phyloP scores from a whole-genome alignment of 1,140 invertebrate genomes.

The Proctacanthus coquilletti region DNA sequence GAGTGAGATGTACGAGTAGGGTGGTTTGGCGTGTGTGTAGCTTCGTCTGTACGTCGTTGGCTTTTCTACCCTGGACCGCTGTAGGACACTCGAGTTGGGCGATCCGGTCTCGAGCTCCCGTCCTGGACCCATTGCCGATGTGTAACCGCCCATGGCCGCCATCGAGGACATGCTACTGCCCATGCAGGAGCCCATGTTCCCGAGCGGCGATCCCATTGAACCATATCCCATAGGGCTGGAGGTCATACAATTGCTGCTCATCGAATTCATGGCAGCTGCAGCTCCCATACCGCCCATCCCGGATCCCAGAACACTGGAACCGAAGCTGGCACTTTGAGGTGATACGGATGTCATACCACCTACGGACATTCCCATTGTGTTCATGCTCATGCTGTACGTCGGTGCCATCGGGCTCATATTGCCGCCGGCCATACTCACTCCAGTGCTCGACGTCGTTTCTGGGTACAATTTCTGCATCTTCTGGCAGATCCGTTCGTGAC shows the following conservation, averaged over 20 bases:
- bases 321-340: slow-evolving; percentile 42
- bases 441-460: slow-evolving; percentile 29
- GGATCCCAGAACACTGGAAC: slow-evolving; percentile 40
- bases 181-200: slow-evolving; percentile 60
- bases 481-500: slow-evolving; percentile 28
- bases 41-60: slow-evolving; percentile 65
- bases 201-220: slow-evolving; percentile 50
- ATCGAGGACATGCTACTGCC: slow-evolving; percentile 33
- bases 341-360: slow-evolving; percentile 48
- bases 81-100: slow-evolving; percentile 53
- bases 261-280: slow-evolving; percentile 34
- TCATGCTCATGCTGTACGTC: slow-evolving; percentile 52
- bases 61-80: slow-evolving; percentile 66
- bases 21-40: slow-evolving; percentile 95
- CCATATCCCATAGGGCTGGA: slow-evolving; percentile 48
- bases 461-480: slow-evolving; percentile 36
- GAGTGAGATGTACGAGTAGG: slow-evolving; percentile 97
- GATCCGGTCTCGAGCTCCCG: slow-evolving; percentile 43
- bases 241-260: slow-evolving; percentile 49
- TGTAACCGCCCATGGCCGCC: slow-evolving; percentile 33
- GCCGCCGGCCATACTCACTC: slow-evolving; percentile 27
- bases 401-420: slow-evolving; percentile 50
- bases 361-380: slow-evolving; percentile 60
- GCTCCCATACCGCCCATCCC: slow-evolving; percentile 38
- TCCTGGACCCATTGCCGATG: slow-evolving; percentile 28